These are phyloP conservation scores for Blastomussa wellsi DNA, from an alignment of 92 coral and sea anemone species.

Conservation along the genomic window DNA sequence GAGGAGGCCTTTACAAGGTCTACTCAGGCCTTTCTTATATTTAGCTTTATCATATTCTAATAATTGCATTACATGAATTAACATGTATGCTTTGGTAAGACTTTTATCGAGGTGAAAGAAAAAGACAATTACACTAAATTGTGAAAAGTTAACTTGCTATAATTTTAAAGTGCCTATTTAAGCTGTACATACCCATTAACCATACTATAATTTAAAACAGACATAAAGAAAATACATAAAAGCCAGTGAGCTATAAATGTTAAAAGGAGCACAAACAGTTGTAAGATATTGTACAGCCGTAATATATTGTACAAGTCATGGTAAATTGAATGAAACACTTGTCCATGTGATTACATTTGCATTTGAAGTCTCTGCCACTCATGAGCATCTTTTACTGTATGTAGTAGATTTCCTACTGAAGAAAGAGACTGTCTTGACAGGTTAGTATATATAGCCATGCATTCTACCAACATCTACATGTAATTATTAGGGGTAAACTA, in stretches of 20 bases:
- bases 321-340: constrained; percentile 29
- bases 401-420: constrained; percentile 42
- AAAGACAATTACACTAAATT: neutral
- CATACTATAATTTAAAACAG: neutral
- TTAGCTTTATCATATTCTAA: neutral
- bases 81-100: neutral
- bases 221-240: too few relatives aligned
- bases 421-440: constrained; percentile 42
- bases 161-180: neutral
- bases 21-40: too few relatives aligned
- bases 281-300: constrained; percentile 8
- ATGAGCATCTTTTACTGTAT: constrained; percentile 44
- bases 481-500: neutral
- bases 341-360: constrained; percentile 47
- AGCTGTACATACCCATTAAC: constrained; percentile 2
- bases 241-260: neutral
- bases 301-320: constrained; percentile 11
- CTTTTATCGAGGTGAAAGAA: neutral
- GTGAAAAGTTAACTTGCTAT: neutral
- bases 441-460: constrained; percentile 34
- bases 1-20: neutral
- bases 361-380: constrained; percentile 45
- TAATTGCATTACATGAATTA: neutral
- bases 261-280: neutral
- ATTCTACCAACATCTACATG: neutral